Evolutionary conservation across 2,797 vertebrate genomes (phyloP).

Genomic region (Onychomys torridus): DNA sequence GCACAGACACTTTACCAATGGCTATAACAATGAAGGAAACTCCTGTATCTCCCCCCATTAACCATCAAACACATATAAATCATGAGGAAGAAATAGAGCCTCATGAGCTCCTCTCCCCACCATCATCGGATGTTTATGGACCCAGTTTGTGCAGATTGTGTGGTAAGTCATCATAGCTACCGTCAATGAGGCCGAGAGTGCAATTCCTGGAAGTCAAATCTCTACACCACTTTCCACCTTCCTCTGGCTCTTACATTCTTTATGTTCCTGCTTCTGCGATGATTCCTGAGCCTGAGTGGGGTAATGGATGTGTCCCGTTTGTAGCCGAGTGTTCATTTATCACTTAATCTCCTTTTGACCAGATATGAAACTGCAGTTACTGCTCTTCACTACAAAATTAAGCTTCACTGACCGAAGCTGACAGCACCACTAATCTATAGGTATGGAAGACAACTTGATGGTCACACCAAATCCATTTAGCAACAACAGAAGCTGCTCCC

Average conservation of each 20-base stretch:
- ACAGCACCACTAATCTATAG: background rate
- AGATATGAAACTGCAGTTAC: background rate
- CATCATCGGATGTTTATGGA: background rate
- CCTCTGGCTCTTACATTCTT: background rate
- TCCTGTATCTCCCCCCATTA: background rate
- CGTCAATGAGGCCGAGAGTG: background rate
- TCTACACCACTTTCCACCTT: background rate
- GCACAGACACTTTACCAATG: background rate
- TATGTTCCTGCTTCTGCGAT: background rate
- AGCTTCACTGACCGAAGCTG: background rate
- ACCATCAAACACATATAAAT: background rate
- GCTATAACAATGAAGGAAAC: background rate
- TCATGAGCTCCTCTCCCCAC: background rate
- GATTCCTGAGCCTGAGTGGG: background rate
- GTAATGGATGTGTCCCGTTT: background rate
- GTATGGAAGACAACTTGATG: background rate
- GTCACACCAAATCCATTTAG: background rate
- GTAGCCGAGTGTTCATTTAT: background rate
- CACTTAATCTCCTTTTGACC: background rate
- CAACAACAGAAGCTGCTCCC: background rate
- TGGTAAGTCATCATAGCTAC: background rate
- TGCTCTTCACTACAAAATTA: background rate
- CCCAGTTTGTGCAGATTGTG: background rate
- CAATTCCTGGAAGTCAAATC: background rate
- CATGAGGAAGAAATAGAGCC: background rate